phyloP scores from a whole-genome alignment of 1,140 invertebrate genomes.

The Philotrypesis tridentata region DNA sequence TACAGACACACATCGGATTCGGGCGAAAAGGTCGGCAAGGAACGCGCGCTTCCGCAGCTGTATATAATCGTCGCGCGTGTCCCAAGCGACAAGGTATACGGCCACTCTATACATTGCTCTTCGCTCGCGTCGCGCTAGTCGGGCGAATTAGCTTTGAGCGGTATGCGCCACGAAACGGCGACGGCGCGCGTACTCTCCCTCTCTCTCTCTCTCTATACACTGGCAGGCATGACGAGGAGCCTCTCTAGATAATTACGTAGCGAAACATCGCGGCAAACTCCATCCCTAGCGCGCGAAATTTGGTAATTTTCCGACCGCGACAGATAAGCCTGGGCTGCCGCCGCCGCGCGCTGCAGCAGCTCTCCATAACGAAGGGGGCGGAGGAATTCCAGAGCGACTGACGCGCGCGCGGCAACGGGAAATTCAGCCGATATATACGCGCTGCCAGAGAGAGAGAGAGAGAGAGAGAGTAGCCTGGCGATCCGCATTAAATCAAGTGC shows the following conservation, averaged over 20 bases:
- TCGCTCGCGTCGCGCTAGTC: background rate
- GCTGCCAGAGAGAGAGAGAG: background rate
- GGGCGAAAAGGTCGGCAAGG: no score
- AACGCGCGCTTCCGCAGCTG: no score
- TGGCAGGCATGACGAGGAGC: background rate
- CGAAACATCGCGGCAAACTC: constrained; percentile 17
- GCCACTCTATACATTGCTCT: no score
- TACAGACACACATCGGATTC: no score
- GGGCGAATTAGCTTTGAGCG: constrained; percentile 11
- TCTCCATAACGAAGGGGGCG: constrained; percentile 22
- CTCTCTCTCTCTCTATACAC: background rate
- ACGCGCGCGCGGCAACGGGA: constrained; percentile 13
- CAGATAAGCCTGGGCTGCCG: constrained; percentile 35
- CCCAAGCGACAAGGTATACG: background rate
- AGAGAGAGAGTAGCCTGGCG: background rate
- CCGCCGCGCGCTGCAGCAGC: no score
- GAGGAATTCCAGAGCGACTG: constrained; percentile 23
- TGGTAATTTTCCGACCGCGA: constrained; percentile 39
- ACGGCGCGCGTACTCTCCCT: no score
- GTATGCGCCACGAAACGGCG: constrained; percentile 23
- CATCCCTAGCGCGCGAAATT: constrained; percentile 12
- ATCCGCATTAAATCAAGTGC: constrained; percentile 41
- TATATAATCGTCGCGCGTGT: no score
- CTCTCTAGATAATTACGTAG: constrained; percentile 38
- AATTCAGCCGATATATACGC: constrained; percentile 33